Evolutionary conservation across 2,113 vertebrate species (phyloP), one percentile per base, ranked within the genome.

Genomic region (Planiliza haematocheilus): DNA sequence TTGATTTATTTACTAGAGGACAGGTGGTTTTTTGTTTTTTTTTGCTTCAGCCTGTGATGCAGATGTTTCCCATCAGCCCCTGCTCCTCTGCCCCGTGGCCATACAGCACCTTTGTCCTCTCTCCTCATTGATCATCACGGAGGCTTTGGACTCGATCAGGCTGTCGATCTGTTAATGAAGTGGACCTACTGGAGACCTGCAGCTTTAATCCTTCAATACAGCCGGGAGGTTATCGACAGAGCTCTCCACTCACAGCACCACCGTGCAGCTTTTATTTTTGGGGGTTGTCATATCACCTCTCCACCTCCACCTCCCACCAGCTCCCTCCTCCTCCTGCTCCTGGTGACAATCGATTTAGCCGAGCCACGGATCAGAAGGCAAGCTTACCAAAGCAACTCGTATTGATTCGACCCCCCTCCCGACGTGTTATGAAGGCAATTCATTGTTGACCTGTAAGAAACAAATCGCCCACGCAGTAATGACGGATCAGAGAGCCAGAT

Each of bases 391-490:
- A 62, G 83, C 74, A 18, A 9, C 70, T 18, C 1, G 3, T 55
- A 82, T 82, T 63, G 78, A 82, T 74, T 16, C 10, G 58, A 36
- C 7, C 20, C 55, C 67, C 24, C 24, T 50, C 20, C 17, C 20
- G 16, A 7, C 60, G 12, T 30, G 55, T 39, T 61, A 60, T 58
- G 39, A 58, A 76, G 67, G 75, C 76, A 60, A 60, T 66, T 74
- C 78, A 70, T 38, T 39, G 18, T 39, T 58, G 65, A 70, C 50
- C 73, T 66, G 41, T 65, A 11, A 66, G 73, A 70, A 66, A 64
- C 53, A 71, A 41, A 65, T 41, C 10, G 0, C 37, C 52, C 46
- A 34, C 37, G 8, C 5, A 18, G 59, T 60, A 50, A 72, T 68
- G 61, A 68, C 1, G 4, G 36, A 63, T 71, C 16, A 36, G 49